Base-by-base conservation (phyloP, 2,113 vertebrate genomes). In the Bujurquina vittata region DNA sequence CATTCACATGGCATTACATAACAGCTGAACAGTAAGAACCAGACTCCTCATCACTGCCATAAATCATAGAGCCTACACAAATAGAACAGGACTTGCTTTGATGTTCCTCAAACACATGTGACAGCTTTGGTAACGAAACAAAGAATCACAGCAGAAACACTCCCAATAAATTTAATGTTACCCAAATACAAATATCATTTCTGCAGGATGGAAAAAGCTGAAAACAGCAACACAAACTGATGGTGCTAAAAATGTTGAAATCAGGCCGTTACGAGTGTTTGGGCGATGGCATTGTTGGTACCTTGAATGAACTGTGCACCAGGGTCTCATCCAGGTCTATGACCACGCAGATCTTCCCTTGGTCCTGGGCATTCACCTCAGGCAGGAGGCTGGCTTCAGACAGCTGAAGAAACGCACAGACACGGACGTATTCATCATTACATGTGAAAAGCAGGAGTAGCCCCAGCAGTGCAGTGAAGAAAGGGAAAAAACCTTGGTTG, bases 251-350 rank as follows among this genome's bases (percentile, higher is more conserved):
- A 18, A 56, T 35, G 12, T 26, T 55, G 18, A 74, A 67, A 12
- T 43, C 17, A 73, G 3, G 22, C 6, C 15, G 43, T 35, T 60
- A 3, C 10, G 8, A n/a, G 5, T 12, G 12, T 22, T 14, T 23
- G 17, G 1, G 0, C 5, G 5, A 0, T 2, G 29, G 3, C 35
- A 6, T 14, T 4, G 61, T 12, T 15, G 10, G 81, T 94, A 98
- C 98, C 97, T 98, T 98, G 93, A 98, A 98, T 35, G 97, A 98
- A 80, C 97, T 98, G 93, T 98, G 98, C 88, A 98, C 97, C 83
- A 98, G 93, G 0, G 97, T 98, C 92, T 99, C 97, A 12, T 99
- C 97, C 94, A 98, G 93, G 94, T 99, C 98, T 57, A 98, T 98
- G 89, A 99, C 98, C 91, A 97, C 96, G 0, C 97, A 99, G 10